Percentiles rank a stretch among this genome's conserved stretches.
Conservation (phyloP, 2,113 vertebrate species). For the Pholis gunnellus region DNA sequence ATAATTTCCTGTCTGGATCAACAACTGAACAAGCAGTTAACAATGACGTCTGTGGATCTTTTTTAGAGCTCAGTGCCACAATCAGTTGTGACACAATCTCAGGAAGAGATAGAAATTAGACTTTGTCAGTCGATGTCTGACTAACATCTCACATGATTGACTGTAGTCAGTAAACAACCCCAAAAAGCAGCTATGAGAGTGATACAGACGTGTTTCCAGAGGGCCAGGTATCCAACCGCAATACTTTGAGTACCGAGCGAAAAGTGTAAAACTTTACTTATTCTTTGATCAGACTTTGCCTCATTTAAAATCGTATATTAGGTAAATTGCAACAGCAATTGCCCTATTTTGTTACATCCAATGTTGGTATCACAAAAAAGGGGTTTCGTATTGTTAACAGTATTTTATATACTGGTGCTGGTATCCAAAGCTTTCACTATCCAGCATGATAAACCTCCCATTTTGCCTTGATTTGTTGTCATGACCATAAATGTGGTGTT, state of each 20-base stretch:
- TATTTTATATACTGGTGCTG: not conserved
- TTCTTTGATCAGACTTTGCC: not conserved
- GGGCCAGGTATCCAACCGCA: not conserved
- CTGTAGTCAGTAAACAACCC: not conserved
- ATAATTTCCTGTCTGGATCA: constrained; percentile 21
- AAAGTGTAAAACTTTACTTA: not conserved
- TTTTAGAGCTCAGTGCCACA: constrained; percentile 5
- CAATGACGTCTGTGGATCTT: not conserved
- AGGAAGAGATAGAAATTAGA: not conserved
- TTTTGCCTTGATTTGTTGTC: not conserved
- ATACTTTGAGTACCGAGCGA: not conserved
- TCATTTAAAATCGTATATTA: not conserved
- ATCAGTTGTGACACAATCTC: not conserved
- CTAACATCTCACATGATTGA: not conserved
- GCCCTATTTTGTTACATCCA: not conserved
- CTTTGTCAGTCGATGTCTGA: not conserved
- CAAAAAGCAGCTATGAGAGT: not conserved
- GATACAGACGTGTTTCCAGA: not conserved
- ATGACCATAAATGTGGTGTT: not conserved
- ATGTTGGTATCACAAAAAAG: too few relatives aligned
- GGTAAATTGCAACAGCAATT: not conserved
- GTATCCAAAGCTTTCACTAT: not conserved
- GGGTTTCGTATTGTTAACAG: too few relatives aligned
- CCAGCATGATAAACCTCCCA: not conserved
- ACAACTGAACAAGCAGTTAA: constrained; percentile 1